Evolutionary conservation across 2,113 vertebrate genomes (phyloP).

Genomic region (Myotis yumanensis): DNA sequence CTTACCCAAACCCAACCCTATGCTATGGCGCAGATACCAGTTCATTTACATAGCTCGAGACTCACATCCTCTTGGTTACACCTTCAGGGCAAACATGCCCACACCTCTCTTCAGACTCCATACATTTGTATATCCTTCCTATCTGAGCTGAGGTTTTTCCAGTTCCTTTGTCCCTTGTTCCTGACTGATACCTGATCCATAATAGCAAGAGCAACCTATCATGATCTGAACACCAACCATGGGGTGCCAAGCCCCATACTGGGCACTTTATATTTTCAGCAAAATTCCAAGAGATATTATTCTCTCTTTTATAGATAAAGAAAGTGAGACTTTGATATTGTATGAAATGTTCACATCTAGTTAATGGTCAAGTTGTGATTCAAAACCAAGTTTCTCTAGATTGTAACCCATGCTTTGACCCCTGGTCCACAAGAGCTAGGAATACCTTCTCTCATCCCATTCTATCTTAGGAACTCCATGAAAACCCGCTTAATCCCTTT

Average conservation of each 20-base stretch:
- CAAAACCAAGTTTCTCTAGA: background rate
- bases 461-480: background rate
- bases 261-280: background rate
- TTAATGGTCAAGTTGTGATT: background rate
- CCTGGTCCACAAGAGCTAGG: background rate
- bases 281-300: background rate
- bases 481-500: background rate
- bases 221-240: background rate
- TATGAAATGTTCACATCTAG: background rate
- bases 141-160: background rate
- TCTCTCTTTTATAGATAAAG: slow-evolving; percentile 24
- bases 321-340: background rate
- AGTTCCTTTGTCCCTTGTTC: background rate
- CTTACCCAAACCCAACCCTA: background rate
- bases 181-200: background rate
- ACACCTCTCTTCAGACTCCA: background rate
- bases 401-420: background rate
- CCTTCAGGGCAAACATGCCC: slow-evolving; percentile 29
- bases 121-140: background rate
- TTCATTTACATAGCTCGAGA: slow-evolving; percentile 7
- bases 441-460: background rate
- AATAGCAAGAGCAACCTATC: background rate
- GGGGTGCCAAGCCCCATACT: background rate
- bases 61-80: background rate
- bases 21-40: background rate